phyloP scores from a whole-genome alignment of 2,113 vertebrate species.

The Corythornis cristatus region DNA sequence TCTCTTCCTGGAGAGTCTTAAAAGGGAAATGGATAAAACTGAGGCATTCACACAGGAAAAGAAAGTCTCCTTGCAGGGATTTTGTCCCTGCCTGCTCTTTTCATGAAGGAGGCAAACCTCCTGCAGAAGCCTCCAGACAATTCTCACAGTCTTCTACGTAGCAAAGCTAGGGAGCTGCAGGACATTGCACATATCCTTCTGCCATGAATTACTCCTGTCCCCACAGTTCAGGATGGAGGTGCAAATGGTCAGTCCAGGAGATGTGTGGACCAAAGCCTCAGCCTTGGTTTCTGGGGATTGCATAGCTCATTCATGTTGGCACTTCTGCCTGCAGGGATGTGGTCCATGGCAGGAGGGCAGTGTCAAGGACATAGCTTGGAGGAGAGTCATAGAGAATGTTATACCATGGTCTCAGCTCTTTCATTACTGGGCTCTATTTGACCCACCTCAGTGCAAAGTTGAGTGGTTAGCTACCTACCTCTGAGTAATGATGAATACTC shows the following conservation, averaged over 20 bases:
- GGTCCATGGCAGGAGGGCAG: not conserved
- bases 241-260: not conserved
- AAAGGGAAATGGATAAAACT: not conserved
- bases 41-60: fast-evolving
- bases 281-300: not conserved
- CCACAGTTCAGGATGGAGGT: not conserved
- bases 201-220: not conserved
- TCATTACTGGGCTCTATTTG: not conserved
- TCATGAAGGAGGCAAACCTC: fast-evolving
- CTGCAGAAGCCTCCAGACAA: not conserved
- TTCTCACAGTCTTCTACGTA: too few species aligned
- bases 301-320: fast-evolving
- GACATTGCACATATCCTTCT: too few species aligned
- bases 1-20: not conserved
- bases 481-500: not conserved
- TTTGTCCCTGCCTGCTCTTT: not conserved
- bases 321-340: not conserved
- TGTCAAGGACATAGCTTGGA: not conserved
- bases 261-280: not conserved
- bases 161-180: too few species aligned
- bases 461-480: not conserved
- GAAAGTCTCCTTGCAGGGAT: not conserved
- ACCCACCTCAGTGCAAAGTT: not conserved
- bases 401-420: fast-evolving
- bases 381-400: not conserved